Evolutionary conservation across 2,113 vertebrate genomes (phyloP).

Genomic region (Motacilla alba): DNA sequence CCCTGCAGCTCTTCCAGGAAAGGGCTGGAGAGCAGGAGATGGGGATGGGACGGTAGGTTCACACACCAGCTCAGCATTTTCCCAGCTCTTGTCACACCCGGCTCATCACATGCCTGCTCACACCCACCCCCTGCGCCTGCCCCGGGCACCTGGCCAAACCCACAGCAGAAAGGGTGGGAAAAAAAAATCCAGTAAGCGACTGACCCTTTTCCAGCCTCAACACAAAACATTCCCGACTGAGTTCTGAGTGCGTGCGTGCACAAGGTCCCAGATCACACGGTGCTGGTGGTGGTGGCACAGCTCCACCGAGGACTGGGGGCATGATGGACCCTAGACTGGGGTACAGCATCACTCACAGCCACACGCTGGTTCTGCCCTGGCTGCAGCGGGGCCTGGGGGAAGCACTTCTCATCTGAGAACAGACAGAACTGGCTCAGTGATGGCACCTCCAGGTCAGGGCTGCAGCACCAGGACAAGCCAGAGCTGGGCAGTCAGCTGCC

Average conservation of each 20-base stretch:
- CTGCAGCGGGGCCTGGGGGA: neutral
- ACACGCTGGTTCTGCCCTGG: neutral
- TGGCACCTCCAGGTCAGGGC: neutral
- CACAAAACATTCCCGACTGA: neutral
- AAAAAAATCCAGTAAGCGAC: neutral
- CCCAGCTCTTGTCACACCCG: constrained; percentile 18
- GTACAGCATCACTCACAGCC: neutral
- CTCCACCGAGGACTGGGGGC: accelerated
- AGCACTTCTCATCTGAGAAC: neutral
- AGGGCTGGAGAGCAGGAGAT: constrained; percentile 15
- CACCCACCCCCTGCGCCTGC: neutral
- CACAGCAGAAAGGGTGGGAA: neutral
- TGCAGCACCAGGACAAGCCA: neutral
- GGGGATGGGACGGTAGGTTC: neutral
- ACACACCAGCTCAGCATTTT: constrained; percentile 60
- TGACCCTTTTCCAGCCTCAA: constrained; percentile 21
- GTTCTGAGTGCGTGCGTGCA: neutral
- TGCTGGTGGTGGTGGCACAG: accelerated
- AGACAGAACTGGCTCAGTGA: neutral
- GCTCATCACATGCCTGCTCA: constrained; percentile 7
- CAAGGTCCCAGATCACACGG: neutral
- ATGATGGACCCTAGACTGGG: accelerated
- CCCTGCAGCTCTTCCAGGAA: constrained; percentile 32
- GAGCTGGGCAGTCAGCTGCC: neutral
- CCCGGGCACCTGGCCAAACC: neutral